Base-by-base conservation (phyloP, 2,797 vertebrate genomes). In the Eulemur albifrons region DNA sequence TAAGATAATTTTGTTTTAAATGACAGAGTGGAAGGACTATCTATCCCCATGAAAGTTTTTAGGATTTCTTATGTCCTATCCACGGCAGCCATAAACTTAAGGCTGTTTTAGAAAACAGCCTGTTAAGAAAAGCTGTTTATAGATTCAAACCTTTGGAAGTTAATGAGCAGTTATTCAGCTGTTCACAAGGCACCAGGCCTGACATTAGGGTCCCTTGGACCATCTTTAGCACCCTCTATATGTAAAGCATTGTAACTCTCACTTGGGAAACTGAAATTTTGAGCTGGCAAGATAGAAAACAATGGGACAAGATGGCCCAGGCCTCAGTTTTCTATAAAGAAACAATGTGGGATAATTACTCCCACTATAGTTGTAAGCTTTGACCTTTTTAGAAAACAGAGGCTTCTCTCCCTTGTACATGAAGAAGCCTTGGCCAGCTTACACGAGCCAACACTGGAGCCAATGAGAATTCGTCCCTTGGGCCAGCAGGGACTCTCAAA, bases 41-140 rank as follows among this genome's bases (percentile, higher is more conserved):
- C n/a, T 70, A 90, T 73, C 38, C 38, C 63, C 5, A 69, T 45
- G 18, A 43, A 84, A 76, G 45, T 91, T 93, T 65, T 92, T 43
- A 92, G 14, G 52, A 87, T 89, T 88, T 93, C 84, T 94, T 70
- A 73, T 13, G 45, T 84, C 57, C 82, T 82, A 65, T 48, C 77
- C 21, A 84, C 18, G 57, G 4, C 23, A 76, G 61, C 35, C 81
- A 94, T 88, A 57, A 93, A 94, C 45, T 86, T 38, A 67, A n/a
- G n/a, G n/a, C n/a, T n/a, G n/a, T n/a, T n/a, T n/a, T n/a, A n/a
- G n/a, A n/a, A n/a, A n/a, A n/a, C n/a, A n/a, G n/a, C n/a, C n/a
- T n/a, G n/a, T n/a, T n/a, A n/a, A 69, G n/a, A 80, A 95, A 92
- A 93, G 30, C 96, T 25, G 48, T 65, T 76, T 88, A 76, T 18